Conservation (phyloP, 92 coral and sea anemone genomes). For the Muricea muricata region DNA sequence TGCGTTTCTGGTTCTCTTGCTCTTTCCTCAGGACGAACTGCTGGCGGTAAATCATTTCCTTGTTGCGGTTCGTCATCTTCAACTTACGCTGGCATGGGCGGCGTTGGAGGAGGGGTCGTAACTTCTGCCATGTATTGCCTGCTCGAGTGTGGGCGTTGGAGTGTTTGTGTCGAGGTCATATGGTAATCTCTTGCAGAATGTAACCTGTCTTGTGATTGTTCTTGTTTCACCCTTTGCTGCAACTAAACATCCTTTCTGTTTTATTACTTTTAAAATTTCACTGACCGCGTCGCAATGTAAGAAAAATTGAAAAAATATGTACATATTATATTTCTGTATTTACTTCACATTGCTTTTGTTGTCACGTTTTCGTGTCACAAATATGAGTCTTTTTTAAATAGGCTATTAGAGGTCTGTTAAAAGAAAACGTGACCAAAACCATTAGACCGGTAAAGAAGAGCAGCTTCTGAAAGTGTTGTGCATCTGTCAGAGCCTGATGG, state of each 20-base stretch:
- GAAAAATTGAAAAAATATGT: too few species aligned
- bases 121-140: not conserved
- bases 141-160: not conserved
- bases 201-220: not conserved
- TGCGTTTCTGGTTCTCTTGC: not conserved
- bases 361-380: too few species aligned
- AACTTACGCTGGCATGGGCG: not conserved
- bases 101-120: not conserved
- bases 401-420: too few species aligned
- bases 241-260: not conserved
- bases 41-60: not conserved
- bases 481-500: too few species aligned
- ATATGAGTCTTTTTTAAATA: too few species aligned
- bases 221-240: not conserved
- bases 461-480: too few species aligned
- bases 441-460: too few species aligned
- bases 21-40: not conserved
- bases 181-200: conserved; percentile 5
- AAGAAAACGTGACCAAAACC: too few species aligned
- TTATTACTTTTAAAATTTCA: not conserved
- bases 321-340: too few species aligned
- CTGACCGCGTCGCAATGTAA: too few species aligned
- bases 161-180: not conserved
- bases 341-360: too few species aligned
- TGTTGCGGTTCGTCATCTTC: not conserved